A percentile compares a stretch with the other conserved stretches of the same genome.
Conservation (phyloP, 92 coral and sea anemone species). For the Palythoa caribaeorum region DNA sequence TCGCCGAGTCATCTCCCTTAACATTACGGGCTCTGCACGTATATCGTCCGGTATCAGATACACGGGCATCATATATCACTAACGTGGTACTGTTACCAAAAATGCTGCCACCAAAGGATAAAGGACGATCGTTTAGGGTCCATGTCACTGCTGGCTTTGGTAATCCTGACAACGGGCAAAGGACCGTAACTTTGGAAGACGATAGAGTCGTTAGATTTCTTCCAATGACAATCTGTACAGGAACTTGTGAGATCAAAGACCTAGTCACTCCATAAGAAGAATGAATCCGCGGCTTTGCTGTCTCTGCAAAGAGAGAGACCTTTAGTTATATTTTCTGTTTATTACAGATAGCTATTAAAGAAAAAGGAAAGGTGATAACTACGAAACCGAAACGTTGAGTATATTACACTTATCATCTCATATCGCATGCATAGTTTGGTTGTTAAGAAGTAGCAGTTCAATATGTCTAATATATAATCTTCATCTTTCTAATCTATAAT, state of each 20-base stretch:
- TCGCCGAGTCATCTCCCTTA: constrained; percentile 75
- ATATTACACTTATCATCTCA: too few species aligned
- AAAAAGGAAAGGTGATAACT: too few species aligned
- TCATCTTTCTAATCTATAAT: too few species aligned
- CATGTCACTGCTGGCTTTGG: constrained; percentile 73
- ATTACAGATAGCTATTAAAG: too few species aligned
- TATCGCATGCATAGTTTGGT: too few species aligned
- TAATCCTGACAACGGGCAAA: constrained; percentile 70
- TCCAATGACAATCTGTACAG: constrained; percentile 75
- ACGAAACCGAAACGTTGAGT: too few species aligned
- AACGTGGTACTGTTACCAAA: constrained; percentile 74
- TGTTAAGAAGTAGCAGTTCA: too few species aligned
- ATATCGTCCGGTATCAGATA: constrained; percentile 84
- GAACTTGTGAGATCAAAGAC: constrained; percentile 41
- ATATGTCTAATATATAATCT: too few species aligned
- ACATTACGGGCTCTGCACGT: constrained; percentile 85
- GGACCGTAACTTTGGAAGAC: constrained; percentile 50
- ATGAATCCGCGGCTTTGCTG: constrained; percentile 24
- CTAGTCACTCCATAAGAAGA: constrained; percentile 29
- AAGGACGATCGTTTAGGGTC: constrained; percentile 61
- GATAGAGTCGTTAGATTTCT: constrained; percentile 77
- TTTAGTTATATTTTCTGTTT: too few species aligned
- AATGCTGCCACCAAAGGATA: constrained; percentile 65
- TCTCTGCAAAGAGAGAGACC: neutral
- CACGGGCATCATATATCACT: constrained; percentile 68